Evolutionary conservation across 2,113 vertebrate genomes (phyloP), one percentile per base, ranked within the genome.

Genomic region (Channa argus): DNA sequence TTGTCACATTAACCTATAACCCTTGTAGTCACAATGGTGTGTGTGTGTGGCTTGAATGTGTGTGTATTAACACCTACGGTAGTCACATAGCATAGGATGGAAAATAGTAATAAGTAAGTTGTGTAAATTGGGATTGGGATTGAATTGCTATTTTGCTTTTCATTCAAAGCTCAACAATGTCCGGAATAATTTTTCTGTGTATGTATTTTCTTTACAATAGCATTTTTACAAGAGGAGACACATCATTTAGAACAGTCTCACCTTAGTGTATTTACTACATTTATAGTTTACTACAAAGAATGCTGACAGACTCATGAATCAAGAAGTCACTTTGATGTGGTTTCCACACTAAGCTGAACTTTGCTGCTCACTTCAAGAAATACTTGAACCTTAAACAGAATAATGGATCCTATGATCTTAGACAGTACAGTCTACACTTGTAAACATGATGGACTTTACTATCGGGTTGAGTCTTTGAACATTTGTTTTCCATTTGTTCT

Each of bases 361-460:
- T 80, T 61, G 58, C 74, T 78, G 72, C 71, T 80, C 10, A 46
- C 75, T 86, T 87, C 71, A 82, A 82, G 75, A 82, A 61, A 67
- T 85, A 70, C 64, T 68, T 67, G 63, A 71, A 55, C 52, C 65
- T 84, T 52, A 86, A 86, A 90, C 77, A 86, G 83, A 87, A 87
- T 87, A 77, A 74, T 70, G 41, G 53, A 10, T 71, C 55, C 66
- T 79, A 37, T 89, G 82, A 86, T 85, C 87, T 88, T 64, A 64
- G 47, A 63, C 64, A 66, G 50, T 81, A 75, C 66, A 54, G 62
- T 83, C 71, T 71, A 44, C 68, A 70, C 71, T 74, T 69, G 72
- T 85, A 88, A 81, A 82, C 70, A 61, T 45, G 59, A 74, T 71
- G 60, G 63, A 80, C 36, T 69, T n/a, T 41, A 33, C 49, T 50